Evolutionary conservation across 2,113 vertebrate genomes (phyloP).

Genomic region (Pterocles orientalis): DNA sequence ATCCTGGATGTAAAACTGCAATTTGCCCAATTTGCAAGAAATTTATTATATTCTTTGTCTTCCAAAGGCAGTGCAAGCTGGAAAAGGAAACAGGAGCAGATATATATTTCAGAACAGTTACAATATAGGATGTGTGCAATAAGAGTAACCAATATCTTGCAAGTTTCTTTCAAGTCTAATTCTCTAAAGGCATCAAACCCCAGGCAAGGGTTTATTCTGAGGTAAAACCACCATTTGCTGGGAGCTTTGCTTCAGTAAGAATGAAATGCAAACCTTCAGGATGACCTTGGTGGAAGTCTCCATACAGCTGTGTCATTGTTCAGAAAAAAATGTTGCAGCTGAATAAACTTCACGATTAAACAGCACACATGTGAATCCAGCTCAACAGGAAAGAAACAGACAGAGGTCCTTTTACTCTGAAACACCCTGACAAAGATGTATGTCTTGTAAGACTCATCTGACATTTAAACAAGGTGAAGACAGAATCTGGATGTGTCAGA

Average conservation of each 20-base stretch:
- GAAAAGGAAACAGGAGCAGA: neutral
- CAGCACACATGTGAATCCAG: neutral
- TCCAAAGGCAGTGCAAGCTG: neutral
- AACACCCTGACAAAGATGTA: neutral
- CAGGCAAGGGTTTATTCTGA: neutral
- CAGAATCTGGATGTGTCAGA: conserved; percentile 15
- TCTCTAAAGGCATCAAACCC: neutral
- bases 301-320: neutral
- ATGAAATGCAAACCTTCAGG: neutral
- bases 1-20: neutral
- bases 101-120: neutral
- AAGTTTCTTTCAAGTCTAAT: neutral
- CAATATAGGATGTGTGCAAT: neutral
- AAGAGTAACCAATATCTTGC: neutral
- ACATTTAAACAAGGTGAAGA: conserved; percentile 50
- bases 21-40: neutral
- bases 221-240: neutral
- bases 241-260: neutral
- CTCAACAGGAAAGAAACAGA: neutral
- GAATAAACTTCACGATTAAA: neutral
- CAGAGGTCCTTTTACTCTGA: neutral
- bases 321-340: neutral
- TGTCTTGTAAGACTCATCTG: conserved; percentile 26
- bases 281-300: neutral
- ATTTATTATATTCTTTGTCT: neutral